Percentiles rank a stretch among this genome's conserved stretches.
Conservation (phyloP, 2,888 invertebrate species). For the Caenorhabditis angaria region DNA sequence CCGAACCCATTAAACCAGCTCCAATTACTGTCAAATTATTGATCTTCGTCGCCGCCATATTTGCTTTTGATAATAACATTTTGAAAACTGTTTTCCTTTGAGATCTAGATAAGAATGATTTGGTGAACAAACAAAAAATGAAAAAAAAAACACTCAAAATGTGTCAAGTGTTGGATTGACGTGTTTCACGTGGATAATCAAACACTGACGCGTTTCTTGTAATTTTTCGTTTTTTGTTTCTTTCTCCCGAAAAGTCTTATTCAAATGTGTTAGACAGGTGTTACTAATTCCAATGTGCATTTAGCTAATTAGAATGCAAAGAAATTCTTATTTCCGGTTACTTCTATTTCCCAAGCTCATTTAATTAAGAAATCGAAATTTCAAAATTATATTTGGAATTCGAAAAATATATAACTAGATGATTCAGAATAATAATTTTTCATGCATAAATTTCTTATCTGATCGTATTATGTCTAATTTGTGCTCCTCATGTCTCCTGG, state of each 20-base stretch:
- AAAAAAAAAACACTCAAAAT: background rate
- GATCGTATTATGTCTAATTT: conserved; percentile 4
- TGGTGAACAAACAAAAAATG: background rate
- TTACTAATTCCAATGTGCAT: background rate
- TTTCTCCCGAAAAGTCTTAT: background rate
- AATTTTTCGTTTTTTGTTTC: background rate
- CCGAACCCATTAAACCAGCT: conserved; percentile 88
- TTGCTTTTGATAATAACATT: background rate
- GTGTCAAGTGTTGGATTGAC: background rate
- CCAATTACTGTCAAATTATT: conserved; percentile 76
- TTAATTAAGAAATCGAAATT: too few species aligned
- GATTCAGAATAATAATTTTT: background rate
- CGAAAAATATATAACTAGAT: too few species aligned
- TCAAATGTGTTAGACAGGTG: background rate
- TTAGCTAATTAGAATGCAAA: background rate
- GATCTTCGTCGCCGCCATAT: background rate
- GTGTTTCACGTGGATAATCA: background rate
- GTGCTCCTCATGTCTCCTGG: background rate
- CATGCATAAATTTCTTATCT: conserved; percentile 2
- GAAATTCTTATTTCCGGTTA: too few species aligned
- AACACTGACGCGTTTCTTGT: background rate
- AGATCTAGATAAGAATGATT: background rate
- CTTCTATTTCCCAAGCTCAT: too few species aligned
- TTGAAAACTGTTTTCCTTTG: background rate
- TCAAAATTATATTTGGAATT: too few species aligned